phyloP scores from a whole-genome alignment of 1,140 invertebrate species.

The Zaprionus capensis region DNA sequence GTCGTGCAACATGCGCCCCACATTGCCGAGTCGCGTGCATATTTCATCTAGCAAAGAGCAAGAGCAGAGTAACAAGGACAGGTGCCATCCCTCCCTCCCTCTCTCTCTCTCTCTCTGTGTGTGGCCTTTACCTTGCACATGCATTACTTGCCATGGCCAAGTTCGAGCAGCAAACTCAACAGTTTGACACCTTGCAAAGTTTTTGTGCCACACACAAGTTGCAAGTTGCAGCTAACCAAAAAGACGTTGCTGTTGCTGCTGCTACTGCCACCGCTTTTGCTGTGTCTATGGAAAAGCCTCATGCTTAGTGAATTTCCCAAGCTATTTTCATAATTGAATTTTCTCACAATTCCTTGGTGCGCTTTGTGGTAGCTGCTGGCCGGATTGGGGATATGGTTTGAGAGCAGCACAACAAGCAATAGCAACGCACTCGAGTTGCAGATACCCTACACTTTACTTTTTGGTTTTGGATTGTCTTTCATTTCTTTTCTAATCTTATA shows the following conservation, averaged over 20 bases:
- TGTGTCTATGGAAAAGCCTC: conserved; percentile 41
- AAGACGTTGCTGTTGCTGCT: neutral
- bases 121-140: conserved; percentile 61
- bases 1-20: neutral
- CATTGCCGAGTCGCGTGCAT: conserved; percentile 1
- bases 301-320: conserved; percentile 52
- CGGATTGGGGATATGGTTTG: conserved; percentile 1
- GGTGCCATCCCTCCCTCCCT: neutral
- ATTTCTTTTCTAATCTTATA: too few relatives aligned
- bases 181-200: conserved; percentile 39
- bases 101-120: neutral
- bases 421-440: neutral
- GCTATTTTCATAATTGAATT: conserved; percentile 78
- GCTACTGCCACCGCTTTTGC: neutral
- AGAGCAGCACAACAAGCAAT: neutral
- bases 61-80: neutral
- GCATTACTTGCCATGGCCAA: conserved; percentile 44
- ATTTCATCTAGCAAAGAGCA: conserved; percentile 6
- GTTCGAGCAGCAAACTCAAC: conserved; percentile 40
- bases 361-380: neutral
- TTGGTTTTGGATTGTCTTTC: too few relatives aligned
- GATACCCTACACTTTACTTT: neutral
- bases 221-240: neutral
- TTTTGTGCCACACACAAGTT: neutral
- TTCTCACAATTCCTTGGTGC: conserved; percentile 35